Evolutionary conservation across 2,113 vertebrate genomes (phyloP), one percentile per base, ranked within the genome.

Genomic region (Trichomycterus rosablanca): DNA sequence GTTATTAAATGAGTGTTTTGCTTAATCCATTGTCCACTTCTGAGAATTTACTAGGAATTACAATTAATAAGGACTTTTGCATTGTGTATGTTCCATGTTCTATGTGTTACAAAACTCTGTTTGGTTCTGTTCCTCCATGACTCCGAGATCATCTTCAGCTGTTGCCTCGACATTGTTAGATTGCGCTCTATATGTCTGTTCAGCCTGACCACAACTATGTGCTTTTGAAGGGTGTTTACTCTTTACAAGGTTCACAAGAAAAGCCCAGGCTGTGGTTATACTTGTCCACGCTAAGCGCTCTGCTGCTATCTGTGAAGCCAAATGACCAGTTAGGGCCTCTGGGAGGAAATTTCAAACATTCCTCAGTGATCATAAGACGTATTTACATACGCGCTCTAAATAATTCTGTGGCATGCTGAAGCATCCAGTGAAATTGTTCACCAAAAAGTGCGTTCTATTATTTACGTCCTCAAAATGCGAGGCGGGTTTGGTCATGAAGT

Each of bases 391-490:
- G 75, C 78, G 78, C 75, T 77, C 75, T 78, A 80, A 87, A 84
- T 87, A 75, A 86, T 82, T 78, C 76, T 80, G 81, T 63, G 80
- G 82, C 76, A 69, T 44, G 59, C 44, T 56, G 79, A 67, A 83
- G 64, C 82, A 80, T 79, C 74, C 78, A 70, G 74, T 82, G 73
- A 69, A 74, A 9, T 32, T 32, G 28, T 28, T 58, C 42, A 84
- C 79, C 42, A 9, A 79, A 83, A 83, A 80, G 74, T 52, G 63
- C 74, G 73, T 83, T 82, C 66, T 83, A 74, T 76, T 85, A 78
- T 86, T 86, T 86, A 81, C 78, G 78, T 83, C 80, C 81, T 78
- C 80, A 72, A 83, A 83, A n/a, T n/a, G n/a, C n/a, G n/a, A n/a
- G n/a, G n/a, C n/a, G n/a, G n/a, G n/a, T n/a, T n/a, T 75, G 82